These are phyloP conservation scores for Anastrepha ludens DNA, from an alignment of 1,140 invertebrate species.

Conservation along the genomic window DNA sequence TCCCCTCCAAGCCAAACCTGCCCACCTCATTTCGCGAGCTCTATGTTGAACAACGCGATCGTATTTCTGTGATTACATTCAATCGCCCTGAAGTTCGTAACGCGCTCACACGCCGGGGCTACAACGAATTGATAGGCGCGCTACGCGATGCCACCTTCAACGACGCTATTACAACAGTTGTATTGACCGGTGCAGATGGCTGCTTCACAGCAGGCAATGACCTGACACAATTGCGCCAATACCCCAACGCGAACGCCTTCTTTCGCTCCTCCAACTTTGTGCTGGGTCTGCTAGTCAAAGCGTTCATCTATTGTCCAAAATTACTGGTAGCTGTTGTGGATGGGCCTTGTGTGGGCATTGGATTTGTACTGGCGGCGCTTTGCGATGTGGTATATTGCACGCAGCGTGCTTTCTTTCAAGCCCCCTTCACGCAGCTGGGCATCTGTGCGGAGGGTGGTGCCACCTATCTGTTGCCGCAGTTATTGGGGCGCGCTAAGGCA, in stretches of 20 bases:
- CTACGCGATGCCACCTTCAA: slow-evolving; percentile 62
- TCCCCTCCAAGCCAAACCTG: not conserved
- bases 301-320: slow-evolving; percentile 92
- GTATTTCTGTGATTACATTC: slow-evolving; percentile 78
- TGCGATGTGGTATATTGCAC: slow-evolving; percentile 93
- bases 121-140: slow-evolving; percentile 64
- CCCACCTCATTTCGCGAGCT: slow-evolving; percentile 57
- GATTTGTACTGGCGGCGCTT: slow-evolving; percentile 86
- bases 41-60: slow-evolving; percentile 57
- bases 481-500: slow-evolving; percentile 87
- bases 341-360: slow-evolving; percentile 95
- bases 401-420: slow-evolving; percentile 88
- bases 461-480: slow-evolving; percentile 86
- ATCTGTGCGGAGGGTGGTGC: slow-evolving; percentile 90
- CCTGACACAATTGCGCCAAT: slow-evolving; percentile 73
- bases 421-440: slow-evolving; percentile 88
- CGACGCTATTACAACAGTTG: slow-evolving; percentile 60
- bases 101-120: slow-evolving; percentile 78
- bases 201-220: slow-evolving; percentile 94
- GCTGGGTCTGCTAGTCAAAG: slow-evolving; percentile 81
- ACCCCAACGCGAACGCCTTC: slow-evolving; percentile 59
- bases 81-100: slow-evolving; percentile 87
- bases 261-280: slow-evolving; percentile 64
- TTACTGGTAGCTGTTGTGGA: slow-evolving; percentile 91
- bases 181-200: slow-evolving; percentile 77